These are phyloP conservation scores for Heliconius eleuchia DNA, from an alignment of 1,140 invertebrate genomes.

Conservation along the genomic window DNA sequence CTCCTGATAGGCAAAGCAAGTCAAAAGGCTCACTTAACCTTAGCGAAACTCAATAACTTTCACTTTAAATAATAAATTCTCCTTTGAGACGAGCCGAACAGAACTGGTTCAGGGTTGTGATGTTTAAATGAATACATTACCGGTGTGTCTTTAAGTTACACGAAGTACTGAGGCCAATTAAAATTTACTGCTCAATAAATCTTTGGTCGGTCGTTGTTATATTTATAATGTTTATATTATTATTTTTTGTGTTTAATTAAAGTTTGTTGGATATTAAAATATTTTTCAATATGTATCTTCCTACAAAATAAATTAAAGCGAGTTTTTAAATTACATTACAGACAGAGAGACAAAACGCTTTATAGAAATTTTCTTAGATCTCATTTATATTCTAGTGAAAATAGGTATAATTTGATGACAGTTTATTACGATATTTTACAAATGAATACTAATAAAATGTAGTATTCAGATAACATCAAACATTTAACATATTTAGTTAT, in stretches of 20 bases:
- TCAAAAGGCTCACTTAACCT: slow-evolving; percentile 78
- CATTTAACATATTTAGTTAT: no score
- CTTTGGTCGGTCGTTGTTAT: not conserved
- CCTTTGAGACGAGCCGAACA: slow-evolving; percentile 70
- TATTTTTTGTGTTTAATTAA: not conserved
- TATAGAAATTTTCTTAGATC: no score
- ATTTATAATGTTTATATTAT: not conserved
- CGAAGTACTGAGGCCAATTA: slow-evolving; percentile 1
- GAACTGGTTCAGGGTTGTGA: slow-evolving; percentile 62
- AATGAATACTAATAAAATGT: no score
- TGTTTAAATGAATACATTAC: slow-evolving; percentile 49
- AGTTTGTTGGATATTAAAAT: not conserved
- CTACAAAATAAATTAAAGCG: no score
- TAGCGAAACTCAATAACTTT: slow-evolving; percentile 79
- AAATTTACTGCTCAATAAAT: slow-evolving; percentile 7
- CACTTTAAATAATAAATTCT: slow-evolving; percentile 78
- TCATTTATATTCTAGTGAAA: no score
- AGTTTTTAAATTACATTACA: no score
- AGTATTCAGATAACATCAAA: no score
- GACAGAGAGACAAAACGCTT: no score
- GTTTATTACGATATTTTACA: no score
- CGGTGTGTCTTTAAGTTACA: slow-evolving; percentile 24
- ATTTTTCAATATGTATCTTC: not conserved
- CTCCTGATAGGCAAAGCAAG: slow-evolving; percentile 61
- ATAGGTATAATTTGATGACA: no score